Base-by-base conservation (phyloP, 1,140 invertebrate genomes). In the Drosophila kepulauana region DNA sequence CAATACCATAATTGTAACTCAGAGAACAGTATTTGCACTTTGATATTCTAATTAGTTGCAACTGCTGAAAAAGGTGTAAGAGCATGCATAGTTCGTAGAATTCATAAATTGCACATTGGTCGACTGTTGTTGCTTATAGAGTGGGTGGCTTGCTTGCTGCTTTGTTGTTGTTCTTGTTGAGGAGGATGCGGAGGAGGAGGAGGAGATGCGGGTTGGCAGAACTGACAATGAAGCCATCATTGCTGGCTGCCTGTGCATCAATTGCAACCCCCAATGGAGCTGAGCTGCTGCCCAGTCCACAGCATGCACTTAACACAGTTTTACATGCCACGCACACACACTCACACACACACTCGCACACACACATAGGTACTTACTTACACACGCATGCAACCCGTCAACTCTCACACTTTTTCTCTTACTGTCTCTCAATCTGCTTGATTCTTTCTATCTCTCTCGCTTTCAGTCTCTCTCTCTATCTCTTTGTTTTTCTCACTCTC, bases 291-390 rank as follows among this genome's bases (percentile, higher is more conserved):
- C 66, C 16, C 58, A 73, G 58, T 59, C 56, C 67, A 74, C 61
- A 73, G 68, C 64, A 69, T 72, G 76, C 82, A 86, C 82, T 86
- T 86, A 88, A 88, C 82, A 86, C 84, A 86, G 65, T 86, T 86
- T 79, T 70, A 74, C 63, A 64, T 41, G 49, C 2, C 45, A 61
- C 35, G 35, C 33, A 66, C 52, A 66, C 15, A 25, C 49, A 57
- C 15, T 1, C 45, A 61, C 35, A 28, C 20, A 58, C 45, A 66
- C 15, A 25, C 51, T 49, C 48, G 30, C 16, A 64, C 30, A 64
- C 33, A 38, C 16, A 25, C 56, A 59, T n/a, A 46, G 7, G 54
- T 3, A 16, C 10, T 46, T 15, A 46, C 10, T 30, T 5, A 35
- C 8, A 30, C 1, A 25, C 28, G 6, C 64, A 67, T 28, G 25